Evolutionary conservation across 2,797 vertebrate species (phyloP), one percentile per base, ranked within the genome.

Genomic region (Enteromius trimaculatus): DNA sequence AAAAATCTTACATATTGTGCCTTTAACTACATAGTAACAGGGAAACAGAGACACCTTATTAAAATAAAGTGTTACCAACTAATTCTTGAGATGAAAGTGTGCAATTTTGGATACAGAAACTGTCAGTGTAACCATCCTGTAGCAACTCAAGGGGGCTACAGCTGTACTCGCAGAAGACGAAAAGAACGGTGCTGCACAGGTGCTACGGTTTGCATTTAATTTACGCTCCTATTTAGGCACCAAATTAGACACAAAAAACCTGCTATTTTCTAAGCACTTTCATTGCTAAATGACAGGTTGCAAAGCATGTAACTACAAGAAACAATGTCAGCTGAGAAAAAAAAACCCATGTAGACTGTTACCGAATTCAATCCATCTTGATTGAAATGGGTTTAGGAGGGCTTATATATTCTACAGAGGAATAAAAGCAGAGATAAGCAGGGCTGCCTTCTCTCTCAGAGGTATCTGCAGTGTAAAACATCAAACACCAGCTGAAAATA

Each of bases 401-500:
- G 71, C 71, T 82, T 82, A 76, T 34, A 76, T 55, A 55, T 82
- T 66, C 31, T 42, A 77, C 64, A 44, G 19, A 82, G 64, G 49
- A 47, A 58, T 79, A 69, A 77, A 77, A 69, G 49, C 64, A 60
- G 23, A 77, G 72, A 83, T 77, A 77, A 83, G 81, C 62, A 47
- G 47, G 47, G n/a, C 34, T 11, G 47, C 31, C 34, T 75, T 83
- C 64, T 34, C 49, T 77, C 64, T 76, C 60, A 29, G 60, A 82
- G 80, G 62, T 34, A 66, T 76, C 80, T 55, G 44, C n/a, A 1
- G 31, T 44, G 44, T 76, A 51, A 82, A 75, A 82, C 72, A 82
- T 82, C 81, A 82, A 69, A 82, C 81, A 77, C 9, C 11, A 16
- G 17, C 81, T 76, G 81, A 76, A 82, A 82, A 29, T 53, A 58